Base-by-base conservation (phyloP, 2,113 vertebrate species). In the Nothobranchius kuhntae region DNA sequence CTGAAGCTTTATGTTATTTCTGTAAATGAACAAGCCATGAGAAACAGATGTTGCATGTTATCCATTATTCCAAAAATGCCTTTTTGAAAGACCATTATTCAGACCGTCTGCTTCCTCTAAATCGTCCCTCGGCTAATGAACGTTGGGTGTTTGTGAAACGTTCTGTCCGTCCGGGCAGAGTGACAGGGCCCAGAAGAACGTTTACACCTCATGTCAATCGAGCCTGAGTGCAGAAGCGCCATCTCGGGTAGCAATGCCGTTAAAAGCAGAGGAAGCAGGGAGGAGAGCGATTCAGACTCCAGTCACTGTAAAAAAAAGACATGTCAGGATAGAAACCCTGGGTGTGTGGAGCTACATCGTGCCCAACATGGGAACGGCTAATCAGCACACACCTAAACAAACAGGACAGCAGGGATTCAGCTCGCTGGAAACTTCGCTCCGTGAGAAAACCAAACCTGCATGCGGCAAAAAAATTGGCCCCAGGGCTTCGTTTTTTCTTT, bases 321-420 rank as follows among this genome's bases (percentile, higher is more conserved):
- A 76, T 84, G 89, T 91, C 90, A 85, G 82, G 71, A 91, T 89
- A 86, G 73, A 81, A 77, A 85, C 83, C 84, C 85, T 81, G 4
- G 71, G 85, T 78, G 82, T 65, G 81, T 71, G 35, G 64, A 87
- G 78, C 85, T 80, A 86, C 83, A 81, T 82, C 60, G 85, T 81
- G 80, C 89, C 75, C 91, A 90, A 90, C 89, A 77, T 92, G 93
- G 82, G 91, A 93, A 92, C 89, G 90, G 91, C 90, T 92, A 92
- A 93, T 93, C 92, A 92, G 90, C 77, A 69, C 71, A 89, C 93
- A 93, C 91, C 91, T 93, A 92, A 93, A 91, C 88, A 93, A 93
- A 93, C 92, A 92, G 83, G 84, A 89, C 87, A 77, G 83, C 85
- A 66, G 87, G 88, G 86, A 86, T 83, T 82, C 86, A 35, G 84